Evolutionary conservation across 2,888 invertebrate genomes (phyloP).

Genomic region (Andrena fulva): DNA sequence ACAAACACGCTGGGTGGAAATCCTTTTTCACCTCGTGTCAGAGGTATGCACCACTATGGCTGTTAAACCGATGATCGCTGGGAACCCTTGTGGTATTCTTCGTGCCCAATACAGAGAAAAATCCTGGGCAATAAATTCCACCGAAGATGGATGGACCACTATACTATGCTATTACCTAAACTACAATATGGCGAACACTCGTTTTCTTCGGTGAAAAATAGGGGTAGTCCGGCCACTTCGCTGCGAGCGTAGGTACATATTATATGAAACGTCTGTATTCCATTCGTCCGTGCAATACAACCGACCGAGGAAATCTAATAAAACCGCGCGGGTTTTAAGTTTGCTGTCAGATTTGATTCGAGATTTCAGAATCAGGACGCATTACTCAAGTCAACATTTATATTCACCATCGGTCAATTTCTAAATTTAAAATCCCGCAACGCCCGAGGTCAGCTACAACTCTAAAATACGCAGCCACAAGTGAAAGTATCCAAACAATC

Average conservation of each 20-base stretch:
- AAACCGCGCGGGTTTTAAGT: neutral
- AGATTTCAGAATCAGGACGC: too few relatives aligned
- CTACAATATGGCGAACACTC: slow-evolving; percentile 47
- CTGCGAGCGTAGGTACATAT: slow-evolving; percentile 19
- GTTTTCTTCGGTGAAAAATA: slow-evolving; percentile 54
- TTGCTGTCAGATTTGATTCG: too few relatives aligned
- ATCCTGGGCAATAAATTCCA: slow-evolving; percentile 53
- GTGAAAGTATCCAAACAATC: too few relatives aligned
- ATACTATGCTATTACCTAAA: slow-evolving; percentile 50
- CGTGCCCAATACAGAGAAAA: slow-evolving; percentile 29
- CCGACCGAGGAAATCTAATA: neutral
- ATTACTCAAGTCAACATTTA: too few relatives aligned
- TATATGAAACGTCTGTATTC: slow-evolving; percentile 25
- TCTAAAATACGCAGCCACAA: too few relatives aligned
- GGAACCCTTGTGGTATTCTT: slow-evolving; percentile 33
- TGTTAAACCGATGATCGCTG: slow-evolving; percentile 48
- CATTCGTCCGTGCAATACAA: slow-evolving; percentile 40
- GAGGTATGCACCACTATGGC: neutral
- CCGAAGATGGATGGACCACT: slow-evolving; percentile 54
- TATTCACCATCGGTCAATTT: too few relatives aligned
- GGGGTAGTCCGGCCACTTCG: slow-evolving; percentile 3
- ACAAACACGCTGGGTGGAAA: slow-evolving; percentile 2
- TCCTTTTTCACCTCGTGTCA: neutral
- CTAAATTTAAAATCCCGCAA: too few relatives aligned
- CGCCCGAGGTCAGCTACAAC: too few relatives aligned